Conservation (phyloP, 2,797 vertebrate genomes). For the Galago senegalensis region DNA sequence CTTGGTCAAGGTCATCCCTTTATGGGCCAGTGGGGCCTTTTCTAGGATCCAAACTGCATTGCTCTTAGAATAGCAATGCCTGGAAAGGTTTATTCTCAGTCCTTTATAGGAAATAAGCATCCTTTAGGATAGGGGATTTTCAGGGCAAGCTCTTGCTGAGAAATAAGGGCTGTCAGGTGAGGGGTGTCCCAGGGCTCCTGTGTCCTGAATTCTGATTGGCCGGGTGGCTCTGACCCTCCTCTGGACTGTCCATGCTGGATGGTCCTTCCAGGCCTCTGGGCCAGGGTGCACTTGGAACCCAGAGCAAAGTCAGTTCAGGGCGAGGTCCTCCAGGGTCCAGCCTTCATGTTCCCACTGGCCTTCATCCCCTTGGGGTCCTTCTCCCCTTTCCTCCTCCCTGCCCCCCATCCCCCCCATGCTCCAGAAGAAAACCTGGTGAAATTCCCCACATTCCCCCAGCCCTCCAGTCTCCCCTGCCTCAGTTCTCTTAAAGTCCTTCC, state of each 20-base stretch:
- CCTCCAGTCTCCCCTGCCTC: accelerated
- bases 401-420: background rate
- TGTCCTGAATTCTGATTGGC: background rate
- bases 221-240: accelerated
- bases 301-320: background rate
- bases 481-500: background rate
- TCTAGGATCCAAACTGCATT: no score
- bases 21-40: background rate
- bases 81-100: background rate
- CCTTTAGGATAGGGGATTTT: background rate
- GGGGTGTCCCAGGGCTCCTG: background rate
- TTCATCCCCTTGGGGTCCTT: no score
- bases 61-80: no score
- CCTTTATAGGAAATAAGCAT: background rate
- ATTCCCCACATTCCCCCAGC: accelerated
- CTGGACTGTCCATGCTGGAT: accelerated
- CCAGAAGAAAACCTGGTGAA: accelerated
- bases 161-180: accelerated
- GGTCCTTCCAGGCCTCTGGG: accelerated
- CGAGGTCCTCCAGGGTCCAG: background rate
- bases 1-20: background rate
- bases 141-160: accelerated
- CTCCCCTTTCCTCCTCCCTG: accelerated
- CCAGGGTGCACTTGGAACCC: no score
- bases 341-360: no score